These are phyloP conservation scores for Parelbella ahira DNA, from an alignment of 2,888 invertebrate species.

Conservation along the genomic window DNA sequence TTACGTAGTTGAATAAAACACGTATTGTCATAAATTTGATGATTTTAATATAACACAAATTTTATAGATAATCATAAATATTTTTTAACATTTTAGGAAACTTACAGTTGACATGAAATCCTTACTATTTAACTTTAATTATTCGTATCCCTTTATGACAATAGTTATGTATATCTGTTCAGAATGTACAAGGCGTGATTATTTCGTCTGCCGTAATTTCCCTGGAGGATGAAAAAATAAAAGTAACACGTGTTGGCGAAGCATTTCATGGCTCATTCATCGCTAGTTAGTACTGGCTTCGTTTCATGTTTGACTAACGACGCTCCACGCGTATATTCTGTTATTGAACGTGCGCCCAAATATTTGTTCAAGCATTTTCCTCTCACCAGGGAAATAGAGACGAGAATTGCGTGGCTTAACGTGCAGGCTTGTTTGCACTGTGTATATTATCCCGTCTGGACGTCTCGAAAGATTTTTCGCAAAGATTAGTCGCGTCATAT, in stretches of 20 bases:
- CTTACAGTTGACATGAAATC: too few species aligned
- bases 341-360: slow-evolving; percentile 17
- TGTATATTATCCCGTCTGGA: slow-evolving; percentile 19
- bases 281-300: slow-evolving; percentile 1
- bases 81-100: too few species aligned
- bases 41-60: too few species aligned
- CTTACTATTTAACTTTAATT: slow-evolving; percentile 5
- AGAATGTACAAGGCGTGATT: background rate
- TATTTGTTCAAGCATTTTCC: slow-evolving; percentile 27
- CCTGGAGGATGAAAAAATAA: slow-evolving; percentile 14
- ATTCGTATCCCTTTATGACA: too few species aligned
- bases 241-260: slow-evolving; percentile 11
- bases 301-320: slow-evolving; percentile 5
- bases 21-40: too few species aligned
- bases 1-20: too few species aligned
- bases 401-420: slow-evolving; percentile 22
- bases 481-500: slow-evolving; percentile 15
- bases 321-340: slow-evolving; percentile 10
- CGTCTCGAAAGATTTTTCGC: slow-evolving; percentile 6
- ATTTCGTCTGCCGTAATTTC: slow-evolving; percentile 11
- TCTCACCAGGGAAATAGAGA: slow-evolving; percentile 52
- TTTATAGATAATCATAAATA: too few species aligned
- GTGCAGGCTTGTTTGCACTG: slow-evolving; percentile 22
- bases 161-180: too few species aligned
- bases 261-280: slow-evolving; percentile 12